Conservation (phyloP, 2,113 vertebrate species). For the Hemichromis elongatus region DNA sequence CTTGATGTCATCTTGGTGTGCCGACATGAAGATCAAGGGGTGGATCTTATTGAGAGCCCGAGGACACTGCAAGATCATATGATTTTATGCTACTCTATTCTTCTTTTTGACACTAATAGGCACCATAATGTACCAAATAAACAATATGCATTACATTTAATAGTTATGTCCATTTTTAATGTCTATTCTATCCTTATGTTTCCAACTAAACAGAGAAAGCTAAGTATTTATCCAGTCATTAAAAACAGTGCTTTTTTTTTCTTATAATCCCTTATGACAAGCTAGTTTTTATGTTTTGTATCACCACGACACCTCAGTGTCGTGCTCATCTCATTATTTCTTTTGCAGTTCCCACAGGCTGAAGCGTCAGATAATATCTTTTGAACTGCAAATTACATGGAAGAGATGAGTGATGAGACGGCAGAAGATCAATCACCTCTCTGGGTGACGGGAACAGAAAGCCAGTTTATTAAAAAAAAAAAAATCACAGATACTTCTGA, state of each 20-base stretch:
- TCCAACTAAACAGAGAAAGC: neutral
- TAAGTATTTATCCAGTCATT: neutral
- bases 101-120: neutral
- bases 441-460: neutral
- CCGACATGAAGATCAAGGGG: neutral
- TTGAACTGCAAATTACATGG: neutral
- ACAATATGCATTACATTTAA: neutral
- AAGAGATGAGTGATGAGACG: neutral
- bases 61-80: neutral
- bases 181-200: neutral
- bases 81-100: neutral
- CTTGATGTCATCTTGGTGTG: neutral
- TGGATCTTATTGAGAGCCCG: neutral
- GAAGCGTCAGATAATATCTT: neutral
- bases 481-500: neutral
- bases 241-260: neutral
- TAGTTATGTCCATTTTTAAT: neutral
- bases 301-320: neutral
- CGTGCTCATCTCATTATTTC: neutral
- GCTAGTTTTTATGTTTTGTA: neutral
- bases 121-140: neutral
- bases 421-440: neutral
- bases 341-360: neutral
- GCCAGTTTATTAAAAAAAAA: neutral
- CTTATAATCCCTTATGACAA: neutral